Percentiles rank a stretch among this genome's conserved stretches.
phyloP scores from a whole-genome alignment of 2,797 vertebrate species.

The Podarcis siculus region DNA sequence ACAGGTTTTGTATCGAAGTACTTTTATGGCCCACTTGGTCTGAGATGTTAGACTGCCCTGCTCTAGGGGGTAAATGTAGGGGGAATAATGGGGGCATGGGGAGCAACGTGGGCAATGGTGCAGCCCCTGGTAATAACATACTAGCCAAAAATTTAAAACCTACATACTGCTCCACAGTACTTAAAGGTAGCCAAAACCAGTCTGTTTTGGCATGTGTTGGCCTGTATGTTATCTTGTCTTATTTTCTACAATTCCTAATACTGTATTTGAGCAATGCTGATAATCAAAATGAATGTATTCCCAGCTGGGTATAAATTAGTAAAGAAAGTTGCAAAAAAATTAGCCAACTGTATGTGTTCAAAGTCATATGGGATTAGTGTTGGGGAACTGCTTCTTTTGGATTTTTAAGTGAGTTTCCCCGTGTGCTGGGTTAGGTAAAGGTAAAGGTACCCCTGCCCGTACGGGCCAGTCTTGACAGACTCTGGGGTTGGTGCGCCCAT shows the following conservation, averaged over 20 bases:
- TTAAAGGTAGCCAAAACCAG: not conserved
- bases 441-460: no score
- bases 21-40: no score
- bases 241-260: not conserved
- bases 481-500: no score
- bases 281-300: not conserved
- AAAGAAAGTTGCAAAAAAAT: not conserved
- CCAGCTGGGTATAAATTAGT: constrained; percentile 9
- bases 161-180: not conserved
- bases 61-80: no score
- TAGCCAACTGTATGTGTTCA: not conserved
- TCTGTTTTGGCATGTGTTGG: not conserved
- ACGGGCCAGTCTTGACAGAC: no score
- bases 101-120: no score
- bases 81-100: no score
- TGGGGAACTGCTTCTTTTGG: not conserved
- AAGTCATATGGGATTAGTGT: not conserved
- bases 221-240: not conserved
- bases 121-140: no score
- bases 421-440: not conserved
- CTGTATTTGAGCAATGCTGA: not conserved
- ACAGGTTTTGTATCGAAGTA: no score
- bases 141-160: not conserved
- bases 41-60: no score
- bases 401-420: not conserved